Percentiles rank a stretch among this genome's conserved stretches.
Conservation (phyloP, 1,140 invertebrate genomes). For the Trichonephila inaurata region DNA sequence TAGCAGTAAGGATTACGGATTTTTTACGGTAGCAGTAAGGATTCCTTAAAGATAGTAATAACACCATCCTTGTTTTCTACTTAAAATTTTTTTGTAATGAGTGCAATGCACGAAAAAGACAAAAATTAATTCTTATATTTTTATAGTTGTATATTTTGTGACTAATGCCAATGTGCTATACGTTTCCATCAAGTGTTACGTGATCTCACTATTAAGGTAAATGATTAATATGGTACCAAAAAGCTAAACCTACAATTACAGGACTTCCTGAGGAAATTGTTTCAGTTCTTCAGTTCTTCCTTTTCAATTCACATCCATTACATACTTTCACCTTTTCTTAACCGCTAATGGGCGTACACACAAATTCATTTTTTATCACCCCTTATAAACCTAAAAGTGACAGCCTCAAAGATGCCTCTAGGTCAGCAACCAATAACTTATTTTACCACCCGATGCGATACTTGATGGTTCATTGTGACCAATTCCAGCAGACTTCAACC, state of each 20-base stretch:
- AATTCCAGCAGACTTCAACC: not conserved
- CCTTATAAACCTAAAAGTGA: not conserved
- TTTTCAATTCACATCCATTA: not conserved
- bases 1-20: too few species aligned
- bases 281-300: not conserved
- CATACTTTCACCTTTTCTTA: not conserved
- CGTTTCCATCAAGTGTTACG: too few species aligned
- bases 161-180: too few species aligned
- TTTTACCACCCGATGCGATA: constrained; percentile 1
- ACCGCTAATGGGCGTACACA: not conserved
- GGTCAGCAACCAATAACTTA: not conserved
- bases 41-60: too few species aligned
- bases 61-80: too few species aligned
- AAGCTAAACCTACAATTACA: not conserved
- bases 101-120: too few species aligned
- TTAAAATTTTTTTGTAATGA: too few species aligned
- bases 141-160: too few species aligned
- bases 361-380: not conserved
- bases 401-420: not conserved
- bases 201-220: too few species aligned
- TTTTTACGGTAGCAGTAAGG: too few species aligned
- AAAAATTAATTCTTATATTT: too few species aligned
- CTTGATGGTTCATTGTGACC: not conserved
- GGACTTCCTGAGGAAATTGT: not conserved
- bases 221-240: too few species aligned